Conservation (phyloP, 2,888 invertebrate species). For the Patella depressa region DNA sequence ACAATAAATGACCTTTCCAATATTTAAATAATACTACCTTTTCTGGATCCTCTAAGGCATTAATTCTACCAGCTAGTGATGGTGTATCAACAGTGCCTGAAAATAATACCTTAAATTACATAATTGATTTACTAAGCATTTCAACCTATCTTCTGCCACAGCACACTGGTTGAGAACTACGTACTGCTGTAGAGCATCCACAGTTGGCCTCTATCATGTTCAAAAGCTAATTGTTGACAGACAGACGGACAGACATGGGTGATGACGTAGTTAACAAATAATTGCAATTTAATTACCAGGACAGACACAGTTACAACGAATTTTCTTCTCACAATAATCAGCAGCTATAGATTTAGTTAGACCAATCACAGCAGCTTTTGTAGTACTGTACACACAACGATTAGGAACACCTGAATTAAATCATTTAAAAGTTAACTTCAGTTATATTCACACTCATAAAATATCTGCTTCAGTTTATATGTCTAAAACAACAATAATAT, state of each 20-base stretch:
- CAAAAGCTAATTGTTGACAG: too few relatives aligned
- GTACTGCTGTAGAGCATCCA: too few relatives aligned
- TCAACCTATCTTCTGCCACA: too few relatives aligned
- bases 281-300: slow-evolving; percentile 46
- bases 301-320: slow-evolving; percentile 58
- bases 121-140: too few relatives aligned
- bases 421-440: neutral
- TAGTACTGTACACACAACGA: slow-evolving; percentile 58
- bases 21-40: slow-evolving; percentile 36
- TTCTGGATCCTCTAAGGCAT: slow-evolving; percentile 48
- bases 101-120: slow-evolving; percentile 13
- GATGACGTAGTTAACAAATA: too few relatives aligned
- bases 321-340: slow-evolving; percentile 52
- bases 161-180: too few relatives aligned
- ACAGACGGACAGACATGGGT: too few relatives aligned
- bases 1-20: too few relatives aligned
- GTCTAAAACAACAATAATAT: neutral
- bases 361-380: slow-evolving; percentile 64
- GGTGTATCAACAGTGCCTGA: slow-evolving; percentile 64
- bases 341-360: slow-evolving; percentile 58
- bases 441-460: neutral
- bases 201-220: too few relatives aligned
- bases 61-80: slow-evolving; percentile 53
- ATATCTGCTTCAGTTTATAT: neutral
- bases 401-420: slow-evolving; percentile 50